Evolutionary conservation across 2,113 vertebrate genomes (phyloP), one percentile per base, ranked within the genome.

Genomic region (Charadrius vociferus): DNA sequence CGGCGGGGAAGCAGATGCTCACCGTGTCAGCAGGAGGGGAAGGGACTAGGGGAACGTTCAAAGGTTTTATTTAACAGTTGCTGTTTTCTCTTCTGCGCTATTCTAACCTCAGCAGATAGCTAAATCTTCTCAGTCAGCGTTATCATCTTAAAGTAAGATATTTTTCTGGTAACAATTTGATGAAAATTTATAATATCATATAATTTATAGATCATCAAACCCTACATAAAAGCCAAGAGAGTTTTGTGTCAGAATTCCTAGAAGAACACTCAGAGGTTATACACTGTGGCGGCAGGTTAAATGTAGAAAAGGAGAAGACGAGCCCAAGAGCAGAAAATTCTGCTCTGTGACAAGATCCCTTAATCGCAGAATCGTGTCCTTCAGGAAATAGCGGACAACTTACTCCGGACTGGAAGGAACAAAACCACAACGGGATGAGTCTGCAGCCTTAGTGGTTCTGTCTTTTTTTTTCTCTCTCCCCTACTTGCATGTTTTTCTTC

Each of bases 11-110:
- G 67, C 75, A 73, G 80, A 12, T 36, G 47, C 70, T 89, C 41
- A 3, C 34, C 3, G 1, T 36, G 26, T 5, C n/a, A 7, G 14
- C 12, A 2, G 12, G 14, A 39, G 8, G 0, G 36, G n/a, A 50
- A 43, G 36, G 67, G 49, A 68, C 9, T 0, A 1, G 1, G 65
- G 43, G 19, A 47, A 36, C 13, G 53, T 39, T 2, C 7, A n/a
- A 32, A 56, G 3, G 6, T 15, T 86, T 86, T 12, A 43, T 27
- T 32, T 22, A 62, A 24, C 84, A 92, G 53, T 45, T 68, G 47
- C 65, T 68, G 14, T 11, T 88, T 45, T 41, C 32, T 86, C 17
- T 73, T 85, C 41, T 52, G 56, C 6, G 4, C 58, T 53, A 1
- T 55, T 90, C 23, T 59, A 47, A 6, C 37, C 59, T 83, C 91